Base-by-base conservation (phyloP, 2,113 vertebrate species). In the Deroptyus accipitrinus region DNA sequence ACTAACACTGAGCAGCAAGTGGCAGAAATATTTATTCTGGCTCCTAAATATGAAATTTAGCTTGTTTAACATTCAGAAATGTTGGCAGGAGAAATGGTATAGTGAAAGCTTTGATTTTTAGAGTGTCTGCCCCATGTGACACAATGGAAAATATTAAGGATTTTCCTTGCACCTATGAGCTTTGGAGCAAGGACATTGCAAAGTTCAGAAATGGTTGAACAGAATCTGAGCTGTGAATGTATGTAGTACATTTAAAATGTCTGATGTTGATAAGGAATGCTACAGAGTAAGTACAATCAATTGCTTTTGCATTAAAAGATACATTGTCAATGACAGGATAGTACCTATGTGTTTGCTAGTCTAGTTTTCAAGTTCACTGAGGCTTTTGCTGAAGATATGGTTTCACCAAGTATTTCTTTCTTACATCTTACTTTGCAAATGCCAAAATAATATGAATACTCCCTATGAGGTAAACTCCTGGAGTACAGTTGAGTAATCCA, bases 131-230 rank as follows among this genome's bases (percentile, higher is more conserved):
- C 81, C 81, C 63, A 88, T 52, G 80, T 95, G 96, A 97, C 87
- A 96, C 73, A 96, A 95, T 78, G 90, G 90, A 97, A 98, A 94
- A 84, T 90, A 88, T 81, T 94, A 95, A 96, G 74, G 86, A 90
- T 62, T 94, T 96, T 95, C 73, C 31, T 84, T 95, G 31, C 84
- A 81, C 86, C 82, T 85, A 44, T 93, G 63, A 87, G 42, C 76
- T 93, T 91, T 72, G 80, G 80, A 84, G 85, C 44, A 86, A 89
- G 70, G 91, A 96, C 11, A 25, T 33, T 88, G 80, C 62, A 90
- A 75, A 95, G 83, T 95, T 91, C 74, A 95, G 85, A 92, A 91
- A 93, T 74, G 4, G 70, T 92, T 82, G 69, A 91, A 88, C 31
- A 80, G 42, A 83, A 86, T 78, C 42, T 54, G 63, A 88, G 59